Conservation (phyloP, 2,888 invertebrate species). For the Yponomeuta evonymella region DNA sequence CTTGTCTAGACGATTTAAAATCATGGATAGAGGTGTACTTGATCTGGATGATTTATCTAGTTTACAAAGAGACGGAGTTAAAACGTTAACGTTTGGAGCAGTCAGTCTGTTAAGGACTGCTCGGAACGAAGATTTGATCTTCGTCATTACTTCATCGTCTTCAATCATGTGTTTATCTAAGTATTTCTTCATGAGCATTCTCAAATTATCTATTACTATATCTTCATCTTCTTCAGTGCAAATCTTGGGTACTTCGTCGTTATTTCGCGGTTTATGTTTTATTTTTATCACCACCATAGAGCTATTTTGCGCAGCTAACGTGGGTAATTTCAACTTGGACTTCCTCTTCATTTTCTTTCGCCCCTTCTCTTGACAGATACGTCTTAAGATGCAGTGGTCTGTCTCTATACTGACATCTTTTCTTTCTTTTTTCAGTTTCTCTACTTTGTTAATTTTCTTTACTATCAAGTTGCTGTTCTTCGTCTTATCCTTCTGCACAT, state of each 20-base stretch:
- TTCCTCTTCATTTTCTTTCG: conserved; percentile 27
- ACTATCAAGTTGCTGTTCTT: background rate
- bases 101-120: background rate
- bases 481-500: conserved; percentile 21
- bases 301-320: background rate
- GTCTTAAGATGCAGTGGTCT: conserved; percentile 49
- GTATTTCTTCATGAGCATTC: conserved; percentile 46
- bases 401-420: conserved; percentile 60
- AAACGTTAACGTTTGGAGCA: background rate
- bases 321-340: background rate
- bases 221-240: background rate
- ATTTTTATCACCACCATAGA: background rate
- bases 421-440: conserved; percentile 28
- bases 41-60: background rate
- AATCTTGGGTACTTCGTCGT: background rate
- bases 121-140: background rate
- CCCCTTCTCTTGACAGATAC: conserved; percentile 34
- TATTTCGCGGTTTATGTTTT: background rate
- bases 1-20: background rate
- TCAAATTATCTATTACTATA: conserved; percentile 35
- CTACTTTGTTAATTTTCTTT: background rate
- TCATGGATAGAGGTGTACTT: background rate
- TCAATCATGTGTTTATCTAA: conserved; percentile 43
- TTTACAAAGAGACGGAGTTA: background rate
- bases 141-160: conserved; percentile 28